phyloP scores from a whole-genome alignment of 2,888 invertebrate species.

The Lasiommata megera region DNA sequence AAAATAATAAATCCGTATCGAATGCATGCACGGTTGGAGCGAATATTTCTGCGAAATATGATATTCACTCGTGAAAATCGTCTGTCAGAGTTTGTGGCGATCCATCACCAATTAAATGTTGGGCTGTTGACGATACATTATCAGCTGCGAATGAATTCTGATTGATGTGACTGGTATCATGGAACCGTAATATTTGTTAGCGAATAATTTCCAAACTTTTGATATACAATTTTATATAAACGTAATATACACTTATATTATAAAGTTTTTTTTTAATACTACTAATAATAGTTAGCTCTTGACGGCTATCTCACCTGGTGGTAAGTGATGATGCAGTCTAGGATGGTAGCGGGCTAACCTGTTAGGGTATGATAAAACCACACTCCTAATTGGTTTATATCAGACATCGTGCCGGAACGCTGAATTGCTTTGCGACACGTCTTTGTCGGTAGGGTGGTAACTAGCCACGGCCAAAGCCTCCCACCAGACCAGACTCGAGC shows the following conservation, averaged over 20 bases:
- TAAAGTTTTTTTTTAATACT: no score
- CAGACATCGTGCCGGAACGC: no score
- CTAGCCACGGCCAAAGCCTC: no score
- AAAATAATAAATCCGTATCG: conserved; percentile 78
- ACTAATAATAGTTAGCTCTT: no score
- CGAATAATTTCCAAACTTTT: not conserved
- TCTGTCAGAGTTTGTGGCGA: conserved; percentile 49
- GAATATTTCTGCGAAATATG: conserved; percentile 58
- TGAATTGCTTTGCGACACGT: no score
- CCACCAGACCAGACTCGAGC: no score
- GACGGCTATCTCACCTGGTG: no score
- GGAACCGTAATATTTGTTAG: conserved; percentile 50
- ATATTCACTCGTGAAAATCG: conserved; percentile 61
- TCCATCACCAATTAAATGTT: conserved; percentile 79
- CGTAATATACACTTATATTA: not conserved
- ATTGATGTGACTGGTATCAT: conserved; percentile 66
- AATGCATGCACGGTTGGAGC: conserved; percentile 67
- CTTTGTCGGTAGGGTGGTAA: no score
- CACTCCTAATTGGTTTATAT: no score
- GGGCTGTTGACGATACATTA: conserved; percentile 73
- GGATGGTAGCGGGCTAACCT: no score
- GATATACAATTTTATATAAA: not conserved
- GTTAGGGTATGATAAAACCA: no score
- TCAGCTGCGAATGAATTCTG: conserved; percentile 64
- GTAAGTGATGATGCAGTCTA: no score